Evolutionary conservation across 1,140 invertebrate species (phyloP).

Genomic region (Nomia melanderi): DNA sequence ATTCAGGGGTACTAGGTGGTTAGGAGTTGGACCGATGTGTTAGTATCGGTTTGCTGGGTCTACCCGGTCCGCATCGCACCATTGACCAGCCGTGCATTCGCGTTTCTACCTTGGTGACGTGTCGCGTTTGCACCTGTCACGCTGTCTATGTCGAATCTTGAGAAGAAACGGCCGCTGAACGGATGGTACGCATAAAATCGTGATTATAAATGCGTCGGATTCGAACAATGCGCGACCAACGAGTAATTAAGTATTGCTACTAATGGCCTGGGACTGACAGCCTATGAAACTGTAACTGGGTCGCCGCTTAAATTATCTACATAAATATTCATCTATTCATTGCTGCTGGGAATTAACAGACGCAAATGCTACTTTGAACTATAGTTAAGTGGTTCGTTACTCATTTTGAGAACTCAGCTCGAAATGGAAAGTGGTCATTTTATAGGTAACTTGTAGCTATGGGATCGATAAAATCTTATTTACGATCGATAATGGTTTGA

Average conservation of each 20-base stretch:
- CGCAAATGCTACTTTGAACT: no score
- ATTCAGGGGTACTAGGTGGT: neutral
- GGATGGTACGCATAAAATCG: neutral
- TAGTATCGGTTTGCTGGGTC: conserved; percentile 35
- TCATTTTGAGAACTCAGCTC: no score
- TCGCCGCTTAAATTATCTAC: neutral
- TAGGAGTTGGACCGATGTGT: conserved; percentile 5
- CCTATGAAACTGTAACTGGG: neutral
- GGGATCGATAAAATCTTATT: no score
- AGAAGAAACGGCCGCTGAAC: neutral
- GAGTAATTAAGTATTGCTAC: neutral
- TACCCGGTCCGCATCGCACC: conserved; percentile 73
- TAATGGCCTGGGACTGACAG: neutral
- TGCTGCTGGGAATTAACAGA: neutral
- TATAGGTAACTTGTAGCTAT: no score
- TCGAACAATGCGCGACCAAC: neutral
- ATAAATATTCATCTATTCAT: neutral
- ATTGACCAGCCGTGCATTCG: conserved; percentile 71
- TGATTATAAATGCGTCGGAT: neutral
- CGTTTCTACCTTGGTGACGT: conserved; percentile 15
- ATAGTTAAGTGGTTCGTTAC: no score
- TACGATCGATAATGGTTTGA: no score
- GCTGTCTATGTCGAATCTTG: neutral
- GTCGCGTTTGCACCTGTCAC: neutral
- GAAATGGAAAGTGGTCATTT: neutral